Conservation (phyloP, 2,113 vertebrate species). For the Percopsis transmontana region DNA sequence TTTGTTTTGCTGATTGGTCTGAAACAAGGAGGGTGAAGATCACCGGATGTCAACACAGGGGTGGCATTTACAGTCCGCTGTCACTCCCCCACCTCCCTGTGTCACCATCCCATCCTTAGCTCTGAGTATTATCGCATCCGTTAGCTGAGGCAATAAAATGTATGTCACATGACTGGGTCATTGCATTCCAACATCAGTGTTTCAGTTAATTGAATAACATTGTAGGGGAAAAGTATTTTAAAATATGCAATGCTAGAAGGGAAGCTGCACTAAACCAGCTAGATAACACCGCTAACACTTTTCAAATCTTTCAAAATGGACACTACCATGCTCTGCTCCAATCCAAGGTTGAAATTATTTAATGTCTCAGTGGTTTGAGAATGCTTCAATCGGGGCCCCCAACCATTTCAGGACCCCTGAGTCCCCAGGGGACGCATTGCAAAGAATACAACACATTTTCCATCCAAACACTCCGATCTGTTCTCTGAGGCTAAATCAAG, state of each 20-base stretch:
- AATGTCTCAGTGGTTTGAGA: slow-evolving; percentile 50
- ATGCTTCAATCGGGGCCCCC: slow-evolving; percentile 45
- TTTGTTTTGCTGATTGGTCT: slow-evolving; percentile 78
- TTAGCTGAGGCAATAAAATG: slow-evolving; percentile 5
- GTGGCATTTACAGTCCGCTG: slow-evolving; percentile 73
- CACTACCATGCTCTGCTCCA: slow-evolving; percentile 22
- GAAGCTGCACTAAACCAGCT: no score
- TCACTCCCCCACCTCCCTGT: slow-evolving; percentile 50
- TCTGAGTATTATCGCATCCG: slow-evolving; percentile 16
- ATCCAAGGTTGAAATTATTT: slow-evolving; percentile 42
- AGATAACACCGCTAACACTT: no score
- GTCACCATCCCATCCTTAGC: slow-evolving; percentile 39
- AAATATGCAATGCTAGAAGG: no score
- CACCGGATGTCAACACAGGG: slow-evolving; percentile 65
- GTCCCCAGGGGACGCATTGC: slow-evolving; percentile 46
- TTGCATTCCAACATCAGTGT: neutral
- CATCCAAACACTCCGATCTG: slow-evolving; percentile 50
- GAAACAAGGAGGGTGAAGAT: slow-evolving; percentile 38
- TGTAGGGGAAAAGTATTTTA: no score
- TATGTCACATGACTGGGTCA: neutral
- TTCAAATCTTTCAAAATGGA: no score
- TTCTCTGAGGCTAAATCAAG: slow-evolving; percentile 36
- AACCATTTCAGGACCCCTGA: slow-evolving; percentile 28
- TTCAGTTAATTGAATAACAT: neutral
- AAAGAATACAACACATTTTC: slow-evolving; percentile 60